Evolutionary conservation across 2,797 vertebrate genomes (phyloP), one percentile per base, ranked within the genome.

Genomic region (Arctocebus calabarensis): DNA sequence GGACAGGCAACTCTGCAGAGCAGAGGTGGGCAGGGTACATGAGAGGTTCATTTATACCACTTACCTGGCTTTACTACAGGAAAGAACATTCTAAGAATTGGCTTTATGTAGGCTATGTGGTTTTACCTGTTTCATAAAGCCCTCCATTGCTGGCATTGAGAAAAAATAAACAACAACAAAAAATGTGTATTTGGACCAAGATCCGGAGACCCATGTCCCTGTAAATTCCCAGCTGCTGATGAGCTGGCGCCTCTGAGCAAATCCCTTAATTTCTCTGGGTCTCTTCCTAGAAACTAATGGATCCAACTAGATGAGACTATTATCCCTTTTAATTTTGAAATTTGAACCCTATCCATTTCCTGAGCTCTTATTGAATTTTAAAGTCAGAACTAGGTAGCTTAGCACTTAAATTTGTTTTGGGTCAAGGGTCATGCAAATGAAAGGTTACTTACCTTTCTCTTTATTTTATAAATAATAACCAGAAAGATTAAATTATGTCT

Each of bases 81-180:
- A 94, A 94, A 88, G 75, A 85, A 52, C 84, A 84, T 34, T 88
- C 62, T 73, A 84, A 95, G 48, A 74, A 61, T 34, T 77, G n/a
- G 20, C 62, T 92, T 84, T 84, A 34, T 88, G 32, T 61, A 52
- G 37, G 71, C 12, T 86, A 2, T 62, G 59, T 79, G n/a, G 6
- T 93, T 88, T 93, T 84, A 62, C 37, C 57, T 93, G 34, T 37
- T 73, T 92, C 62, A 83, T 52, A 79, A 81, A 82, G 27, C 1
- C n/a, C 29, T 48, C 23, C 23, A 7, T 78, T 19, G 2, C 64
- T 87, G 70, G 34, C 7, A 84, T 19, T 84, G 29, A 75, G 66
- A 71, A 59, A 34, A 89, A 88, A 66, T 70, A 73, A 55, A 52
- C 48, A 52, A 52, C 13, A 52, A 52, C 14, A 74, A 95, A 93